phyloP scores from a whole-genome alignment of 1,140 invertebrate species.

The Rhizoglyphus robini region DNA sequence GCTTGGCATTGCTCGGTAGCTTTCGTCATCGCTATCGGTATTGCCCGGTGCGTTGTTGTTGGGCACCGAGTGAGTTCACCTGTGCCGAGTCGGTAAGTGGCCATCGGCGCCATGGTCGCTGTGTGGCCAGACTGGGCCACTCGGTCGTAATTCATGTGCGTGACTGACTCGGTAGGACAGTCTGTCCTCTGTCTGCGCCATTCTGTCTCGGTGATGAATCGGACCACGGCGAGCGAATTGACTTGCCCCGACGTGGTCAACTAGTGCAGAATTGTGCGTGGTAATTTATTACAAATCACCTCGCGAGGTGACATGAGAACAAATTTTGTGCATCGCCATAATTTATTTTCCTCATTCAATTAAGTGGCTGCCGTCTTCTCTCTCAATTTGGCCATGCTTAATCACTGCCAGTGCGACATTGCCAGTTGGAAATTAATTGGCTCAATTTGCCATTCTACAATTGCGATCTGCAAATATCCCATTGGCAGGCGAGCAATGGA shows the following conservation, averaged over 20 bases:
- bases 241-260: background rate
- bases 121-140: background rate
- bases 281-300: conserved; percentile 13
- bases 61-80: no score
- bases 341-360: conserved; percentile 15
- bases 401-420: conserved; percentile 9
- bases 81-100: no score
- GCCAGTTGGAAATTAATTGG: conserved; percentile 13
- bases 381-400: background rate
- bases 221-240: background rate
- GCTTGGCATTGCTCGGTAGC: no score
- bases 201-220: conserved; percentile 8
- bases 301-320: conserved; percentile 13
- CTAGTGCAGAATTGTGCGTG: background rate
- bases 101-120: no score
- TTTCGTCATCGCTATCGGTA: no score
- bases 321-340: conserved; percentile 12
- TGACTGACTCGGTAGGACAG: background rate
- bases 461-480: background rate
- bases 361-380: background rate
- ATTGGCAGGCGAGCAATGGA: background rate
- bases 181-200: conserved; percentile 8
- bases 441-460: conserved; percentile 15
- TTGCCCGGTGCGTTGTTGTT: no score
- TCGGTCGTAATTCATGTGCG: conserved; percentile 7